phyloP scores from a whole-genome alignment of 2,113 vertebrate species.

The Chlamydotis undulata region DNA sequence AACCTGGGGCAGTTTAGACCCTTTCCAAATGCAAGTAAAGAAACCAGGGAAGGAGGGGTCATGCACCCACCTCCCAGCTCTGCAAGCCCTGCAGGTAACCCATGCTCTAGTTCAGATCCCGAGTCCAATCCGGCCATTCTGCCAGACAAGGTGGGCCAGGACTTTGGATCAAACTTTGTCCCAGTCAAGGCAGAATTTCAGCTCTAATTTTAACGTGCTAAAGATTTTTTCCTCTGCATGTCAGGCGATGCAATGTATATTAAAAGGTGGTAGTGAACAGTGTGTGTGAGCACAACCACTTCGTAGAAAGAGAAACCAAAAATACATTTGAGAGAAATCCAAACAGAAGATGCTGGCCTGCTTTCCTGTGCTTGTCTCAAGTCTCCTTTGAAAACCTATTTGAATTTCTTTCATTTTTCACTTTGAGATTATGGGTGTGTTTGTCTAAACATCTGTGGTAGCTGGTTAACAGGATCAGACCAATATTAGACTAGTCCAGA shows the following conservation, averaged over 20 bases:
- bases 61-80: not conserved
- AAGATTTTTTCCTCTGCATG: not conserved
- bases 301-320: not conserved
- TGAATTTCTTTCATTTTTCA: not conserved
- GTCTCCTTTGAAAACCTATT: not conserved
- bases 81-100: not conserved
- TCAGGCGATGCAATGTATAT: not conserved
- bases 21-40: not conserved
- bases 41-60: too few relatives aligned
- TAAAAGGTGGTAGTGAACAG: not conserved
- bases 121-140: not conserved
- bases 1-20: not conserved
- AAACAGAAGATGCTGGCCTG: not conserved
- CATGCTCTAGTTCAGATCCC: not conserved
- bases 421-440: not conserved
- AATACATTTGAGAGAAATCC: not conserved
- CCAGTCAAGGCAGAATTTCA: not conserved
- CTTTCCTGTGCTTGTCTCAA: not conserved
- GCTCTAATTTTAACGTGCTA: not conserved
- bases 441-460: not conserved
- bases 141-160: not conserved
- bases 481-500: slow-evolving; percentile 5
- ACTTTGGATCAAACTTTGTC: not conserved
- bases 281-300: not conserved
- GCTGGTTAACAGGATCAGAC: slow-evolving; percentile 20